Base-by-base conservation (phyloP, 1,140 invertebrate genomes). In the Gerris buenoi region DNA sequence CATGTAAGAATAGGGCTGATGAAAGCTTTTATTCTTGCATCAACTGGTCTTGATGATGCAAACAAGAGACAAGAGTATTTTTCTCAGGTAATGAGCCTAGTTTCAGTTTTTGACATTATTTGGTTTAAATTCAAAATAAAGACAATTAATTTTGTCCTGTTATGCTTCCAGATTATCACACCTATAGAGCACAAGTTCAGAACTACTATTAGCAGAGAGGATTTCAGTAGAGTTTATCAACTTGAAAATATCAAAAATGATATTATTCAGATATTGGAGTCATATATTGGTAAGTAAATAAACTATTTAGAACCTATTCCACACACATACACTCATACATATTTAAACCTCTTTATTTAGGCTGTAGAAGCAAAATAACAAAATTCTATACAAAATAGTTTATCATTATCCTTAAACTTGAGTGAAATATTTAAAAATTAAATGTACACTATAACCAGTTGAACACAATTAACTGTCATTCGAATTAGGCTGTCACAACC, bases 201-300 rank as follows among this genome's bases (percentile, higher is more conserved):
- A 69, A 75, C 75, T 67, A 75, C 87, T 13, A 74, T 85, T 29
- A 77, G 76, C 27, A 77, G 81, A 64, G 80, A 80, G 59, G 81
- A 83, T 70, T 86, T 88, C 72, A 74, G 76, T 33, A 78, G 81
- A 65, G 77, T 77, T 1, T 84, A 80, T 70, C 82, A 86, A 28
- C 76, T 83, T 66, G 84, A 85, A 70, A 74, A 78, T 23, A 76
- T 85, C 14, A 82, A 83, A 74, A 74, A 79, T 57, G 81, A 84
- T 72, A 77, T 89, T n/a, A 80, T 83, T 22, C 81, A 84, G 72
- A 76, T 85, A 60, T 73, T 88, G 10, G 86, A 89, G 73, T 83
- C 80, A 60, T 81, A 88, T 71, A 84, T 86, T 69, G 84, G 84
- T 81, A 73, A 76, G 69, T 63, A 26, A n/a, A n/a, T n/a, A n/a